Evolutionary conservation across 2,797 vertebrate genomes (phyloP).

Genomic region (Gymnopithys bicolor): DNA sequence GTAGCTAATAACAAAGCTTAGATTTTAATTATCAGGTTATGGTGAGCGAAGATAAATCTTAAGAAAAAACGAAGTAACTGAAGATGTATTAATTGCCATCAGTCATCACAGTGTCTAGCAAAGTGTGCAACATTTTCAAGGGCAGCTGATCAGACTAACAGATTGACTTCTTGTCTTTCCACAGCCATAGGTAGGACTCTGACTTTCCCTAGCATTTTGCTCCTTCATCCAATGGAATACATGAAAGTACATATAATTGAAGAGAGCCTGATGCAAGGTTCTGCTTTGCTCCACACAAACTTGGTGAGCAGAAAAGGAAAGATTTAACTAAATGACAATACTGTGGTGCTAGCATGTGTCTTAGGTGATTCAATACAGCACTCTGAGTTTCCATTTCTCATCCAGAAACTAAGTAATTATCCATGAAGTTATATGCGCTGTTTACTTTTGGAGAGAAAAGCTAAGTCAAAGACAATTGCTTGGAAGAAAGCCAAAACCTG

Average conservation of each 20-base stretch:
- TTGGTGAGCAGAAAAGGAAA: neutral
- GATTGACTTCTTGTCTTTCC: neutral
- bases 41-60: neutral
- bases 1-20: neutral
- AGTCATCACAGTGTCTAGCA: neutral
- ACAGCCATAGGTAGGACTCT: neutral
- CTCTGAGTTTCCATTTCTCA: neutral
- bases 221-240: fast-evolving
- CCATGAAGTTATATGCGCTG: neutral
- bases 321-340: neutral
- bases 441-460: neutral
- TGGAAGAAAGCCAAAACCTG: neutral
- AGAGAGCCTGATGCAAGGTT: neutral
- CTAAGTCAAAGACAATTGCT: neutral
- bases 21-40: neutral
- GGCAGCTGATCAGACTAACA: neutral
- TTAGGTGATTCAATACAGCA: neutral
- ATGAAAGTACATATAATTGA: neutral
- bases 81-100: neutral
- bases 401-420: neutral
- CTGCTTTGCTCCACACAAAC: neutral
- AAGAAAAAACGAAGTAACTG: neutral
- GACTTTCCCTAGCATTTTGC: neutral
- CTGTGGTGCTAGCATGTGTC: fast-evolving
- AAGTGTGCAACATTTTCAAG: neutral